Percentiles rank a stretch among this genome's conserved stretches.
Conservation (phyloP, 2,113 vertebrate genomes). For the Todiramphus saurophagus region DNA sequence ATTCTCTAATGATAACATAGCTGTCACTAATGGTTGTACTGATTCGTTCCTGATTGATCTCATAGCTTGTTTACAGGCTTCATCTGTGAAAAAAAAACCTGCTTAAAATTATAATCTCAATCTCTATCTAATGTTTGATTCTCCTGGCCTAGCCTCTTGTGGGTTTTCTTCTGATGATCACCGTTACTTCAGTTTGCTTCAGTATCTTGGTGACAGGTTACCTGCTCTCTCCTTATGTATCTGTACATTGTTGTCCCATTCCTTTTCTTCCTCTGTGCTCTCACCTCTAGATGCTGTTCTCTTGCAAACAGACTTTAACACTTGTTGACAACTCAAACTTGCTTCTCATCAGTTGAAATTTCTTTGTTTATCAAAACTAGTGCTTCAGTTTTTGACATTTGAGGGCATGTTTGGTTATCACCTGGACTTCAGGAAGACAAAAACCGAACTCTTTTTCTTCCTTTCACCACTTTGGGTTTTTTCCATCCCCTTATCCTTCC, state of each 20-base stretch:
- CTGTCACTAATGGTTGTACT: not conserved
- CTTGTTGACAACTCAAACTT: not conserved
- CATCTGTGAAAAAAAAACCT: not conserved
- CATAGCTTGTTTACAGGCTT: not conserved
- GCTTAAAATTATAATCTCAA: not conserved
- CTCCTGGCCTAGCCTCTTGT: not conserved
- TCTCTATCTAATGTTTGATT: not conserved
- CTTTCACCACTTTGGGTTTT: not conserved
- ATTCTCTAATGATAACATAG: not conserved
- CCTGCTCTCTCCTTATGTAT: not conserved
- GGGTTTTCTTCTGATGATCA: not conserved
- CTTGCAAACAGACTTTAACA: not conserved
- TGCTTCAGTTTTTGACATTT: not conserved
- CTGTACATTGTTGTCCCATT: not conserved
- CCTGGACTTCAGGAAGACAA: not conserved
- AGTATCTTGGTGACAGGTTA: not conserved
- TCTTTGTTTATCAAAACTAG: not conserved
- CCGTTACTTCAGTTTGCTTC: not conserved
- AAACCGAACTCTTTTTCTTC: not conserved
- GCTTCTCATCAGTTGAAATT: not conserved
- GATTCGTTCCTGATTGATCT: not conserved
- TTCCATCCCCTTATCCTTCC: not conserved
- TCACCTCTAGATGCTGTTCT: not conserved
- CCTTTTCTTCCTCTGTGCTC: not conserved
- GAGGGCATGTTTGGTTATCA: not conserved